phyloP scores from a whole-genome alignment of 2,888 invertebrate species.

The Pilophorus perplexus region DNA sequence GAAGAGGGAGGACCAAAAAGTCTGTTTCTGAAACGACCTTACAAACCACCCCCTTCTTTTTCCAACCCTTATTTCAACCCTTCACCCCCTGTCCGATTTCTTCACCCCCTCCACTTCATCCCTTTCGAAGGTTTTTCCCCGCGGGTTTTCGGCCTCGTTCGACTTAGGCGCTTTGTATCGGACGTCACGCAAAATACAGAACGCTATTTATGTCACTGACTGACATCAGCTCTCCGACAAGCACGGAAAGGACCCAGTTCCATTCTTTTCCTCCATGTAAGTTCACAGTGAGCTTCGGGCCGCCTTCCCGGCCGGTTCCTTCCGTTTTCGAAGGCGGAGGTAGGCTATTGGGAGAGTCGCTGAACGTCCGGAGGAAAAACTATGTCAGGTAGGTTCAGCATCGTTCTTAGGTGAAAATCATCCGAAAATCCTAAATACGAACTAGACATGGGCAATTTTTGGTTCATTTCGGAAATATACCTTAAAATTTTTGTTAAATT shows the following conservation, averaged over 20 bases:
- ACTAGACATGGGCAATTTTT: no score
- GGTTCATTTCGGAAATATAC: no score
- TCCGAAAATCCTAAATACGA: no score
- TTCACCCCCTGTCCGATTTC: background rate
- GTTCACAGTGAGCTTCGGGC: conserved; percentile 12
- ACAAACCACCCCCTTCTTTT: background rate
- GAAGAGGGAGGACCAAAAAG: conserved; percentile 8
- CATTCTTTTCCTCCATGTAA: background rate
- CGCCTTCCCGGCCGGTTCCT: background rate
- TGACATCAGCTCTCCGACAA: conserved; percentile 35
- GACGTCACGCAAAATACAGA: conserved; percentile 39
- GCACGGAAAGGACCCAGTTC: conserved; percentile 29
- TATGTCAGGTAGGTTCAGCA: conserved; percentile 4
- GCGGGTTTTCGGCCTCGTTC: no score
- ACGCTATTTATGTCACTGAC: conserved; percentile 38
- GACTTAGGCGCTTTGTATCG: conserved; percentile 24
- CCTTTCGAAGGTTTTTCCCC: conserved; percentile 8
- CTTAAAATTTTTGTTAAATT: no score
- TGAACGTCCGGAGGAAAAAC: background rate
- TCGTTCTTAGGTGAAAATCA: no score
- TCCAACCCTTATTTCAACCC: background rate
- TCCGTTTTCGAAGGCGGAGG: no score
- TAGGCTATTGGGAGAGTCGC: background rate
- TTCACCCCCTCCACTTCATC: background rate
- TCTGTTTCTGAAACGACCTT: conserved; percentile 12